A percentile compares a stretch with the other conserved stretches of the same genome.
Conservation (phyloP, 2,797 vertebrate genomes). For the Diplodus puntazzo region DNA sequence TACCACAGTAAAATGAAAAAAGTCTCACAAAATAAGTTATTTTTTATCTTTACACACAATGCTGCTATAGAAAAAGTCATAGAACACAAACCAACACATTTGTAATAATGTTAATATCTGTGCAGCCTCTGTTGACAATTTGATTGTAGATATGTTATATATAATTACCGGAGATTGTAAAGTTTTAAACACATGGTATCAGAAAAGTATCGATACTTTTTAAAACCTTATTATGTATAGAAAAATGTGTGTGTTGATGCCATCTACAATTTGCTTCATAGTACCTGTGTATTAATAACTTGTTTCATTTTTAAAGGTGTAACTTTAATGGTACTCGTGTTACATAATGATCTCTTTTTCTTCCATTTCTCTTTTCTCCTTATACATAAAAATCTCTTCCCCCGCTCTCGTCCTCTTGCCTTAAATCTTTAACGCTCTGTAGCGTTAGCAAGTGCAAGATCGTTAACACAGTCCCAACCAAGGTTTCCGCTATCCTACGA, state of each 20-base stretch:
- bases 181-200: too few relatives aligned
- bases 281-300: slow-evolving; percentile 76
- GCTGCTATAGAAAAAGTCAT: too few relatives aligned
- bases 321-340: slow-evolving; percentile 77
- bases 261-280: background rate
- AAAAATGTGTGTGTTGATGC: background rate
- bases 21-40: too few relatives aligned
- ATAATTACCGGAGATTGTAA: too few relatives aligned
- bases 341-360: slow-evolving; percentile 78
- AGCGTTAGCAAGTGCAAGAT: slow-evolving; percentile 85
- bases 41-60: too few relatives aligned
- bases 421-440: slow-evolving; percentile 85
- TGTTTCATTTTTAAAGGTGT: slow-evolving; percentile 81
- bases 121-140: too few relatives aligned
- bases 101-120: too few relatives aligned
- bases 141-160: too few relatives aligned
- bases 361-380: slow-evolving; percentile 66
- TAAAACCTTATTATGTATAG: background rate
- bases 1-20: too few relatives aligned
- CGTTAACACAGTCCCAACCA: slow-evolving; percentile 76
- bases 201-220: too few relatives aligned
- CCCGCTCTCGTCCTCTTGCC: slow-evolving; percentile 73
- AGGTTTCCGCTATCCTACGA: slow-evolving; percentile 81
- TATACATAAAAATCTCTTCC: slow-evolving; percentile 62
- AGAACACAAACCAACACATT: too few relatives aligned